A percentile compares a stretch with the other conserved stretches of the same genome.
Evolutionary conservation across 2,797 vertebrate genomes (phyloP).

Genomic region (Poeciliopsis paucimaculata): DNA sequence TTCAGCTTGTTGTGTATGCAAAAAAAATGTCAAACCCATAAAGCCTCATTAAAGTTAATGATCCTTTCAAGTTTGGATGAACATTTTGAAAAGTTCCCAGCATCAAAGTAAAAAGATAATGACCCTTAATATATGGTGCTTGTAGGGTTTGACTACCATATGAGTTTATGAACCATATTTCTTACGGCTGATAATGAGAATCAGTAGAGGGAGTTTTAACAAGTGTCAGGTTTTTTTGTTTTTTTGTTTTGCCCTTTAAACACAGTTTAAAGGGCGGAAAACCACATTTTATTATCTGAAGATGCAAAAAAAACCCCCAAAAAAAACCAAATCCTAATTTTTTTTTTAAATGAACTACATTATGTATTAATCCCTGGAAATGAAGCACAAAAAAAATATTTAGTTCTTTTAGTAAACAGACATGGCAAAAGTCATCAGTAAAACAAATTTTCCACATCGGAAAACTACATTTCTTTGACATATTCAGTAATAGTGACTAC

Average conservation of each 20-base stretch:
- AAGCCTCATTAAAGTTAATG: constrained; percentile 26
- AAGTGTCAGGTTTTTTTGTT: not conserved
- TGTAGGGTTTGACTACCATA: not conserved
- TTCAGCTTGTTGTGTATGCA: not conserved
- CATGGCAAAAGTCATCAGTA: too few relatives aligned
- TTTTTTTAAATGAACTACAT: not conserved
- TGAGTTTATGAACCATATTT: constrained; percentile 13
- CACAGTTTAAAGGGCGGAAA: not conserved
- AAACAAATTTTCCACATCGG: too few relatives aligned
- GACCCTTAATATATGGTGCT: not conserved
- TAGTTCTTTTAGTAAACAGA: too few relatives aligned
- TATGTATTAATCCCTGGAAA: not conserved
- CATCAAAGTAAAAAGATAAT: constrained; percentile 9
- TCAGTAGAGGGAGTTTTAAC: not conserved
- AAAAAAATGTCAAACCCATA: not conserved
- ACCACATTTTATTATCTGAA: constrained; percentile 8
- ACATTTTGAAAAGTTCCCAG: not conserved
- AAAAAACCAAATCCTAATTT: not conserved
- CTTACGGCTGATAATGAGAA: not conserved
- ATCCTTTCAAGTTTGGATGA: not conserved
- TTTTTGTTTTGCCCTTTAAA: not conserved
- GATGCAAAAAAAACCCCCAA: constrained; percentile 16
- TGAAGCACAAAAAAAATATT: not conserved
- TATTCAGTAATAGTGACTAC: not conserved
- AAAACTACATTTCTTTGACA: not conserved